A percentile compares a stretch with the other conserved stretches of the same genome.
These are phyloP conservation scores for Ophion slaviceki DNA, from an alignment of 2,888 invertebrate genomes.

Conservation along the genomic window DNA sequence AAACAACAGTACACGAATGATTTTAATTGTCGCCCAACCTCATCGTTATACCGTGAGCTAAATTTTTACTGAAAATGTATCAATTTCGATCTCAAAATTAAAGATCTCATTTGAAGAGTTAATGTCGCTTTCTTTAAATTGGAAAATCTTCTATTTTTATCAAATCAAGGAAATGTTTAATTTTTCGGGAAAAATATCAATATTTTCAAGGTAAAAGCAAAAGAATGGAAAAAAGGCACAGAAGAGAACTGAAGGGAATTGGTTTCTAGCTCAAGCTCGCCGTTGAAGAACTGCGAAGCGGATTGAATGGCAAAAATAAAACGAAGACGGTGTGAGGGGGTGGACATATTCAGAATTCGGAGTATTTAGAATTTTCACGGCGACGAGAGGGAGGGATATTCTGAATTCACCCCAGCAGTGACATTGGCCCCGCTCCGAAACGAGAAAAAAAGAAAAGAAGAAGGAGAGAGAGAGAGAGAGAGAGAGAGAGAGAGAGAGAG, in stretches of 20 bases:
- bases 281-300: constrained; percentile 68
- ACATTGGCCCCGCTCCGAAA: constrained; percentile 61
- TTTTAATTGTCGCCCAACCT: constrained; percentile 79
- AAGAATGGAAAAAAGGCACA: background rate
- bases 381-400: background rate
- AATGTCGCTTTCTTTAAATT: too few species aligned
- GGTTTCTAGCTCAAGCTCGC: constrained; percentile 80
- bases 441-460: constrained; percentile 35
- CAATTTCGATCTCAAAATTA: too few species aligned
- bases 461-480: constrained; percentile 43
- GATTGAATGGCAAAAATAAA: constrained; percentile 61
- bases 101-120: too few species aligned
- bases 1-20: constrained; percentile 75
- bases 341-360: background rate
- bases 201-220: background rate
- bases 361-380: too few species aligned
- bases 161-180: too few species aligned
- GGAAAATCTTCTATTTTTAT: too few species aligned
- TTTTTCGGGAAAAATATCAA: too few species aligned
- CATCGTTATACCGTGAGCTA: constrained; percentile 71
- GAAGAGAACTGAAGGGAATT: constrained; percentile 74
- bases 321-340: constrained; percentile 24
- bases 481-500: background rate
- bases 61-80: too few species aligned
- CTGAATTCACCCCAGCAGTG: constrained; percentile 73